Conservation (phyloP, 2,797 vertebrate species). For the Gymnothorax reevesii region DNA sequence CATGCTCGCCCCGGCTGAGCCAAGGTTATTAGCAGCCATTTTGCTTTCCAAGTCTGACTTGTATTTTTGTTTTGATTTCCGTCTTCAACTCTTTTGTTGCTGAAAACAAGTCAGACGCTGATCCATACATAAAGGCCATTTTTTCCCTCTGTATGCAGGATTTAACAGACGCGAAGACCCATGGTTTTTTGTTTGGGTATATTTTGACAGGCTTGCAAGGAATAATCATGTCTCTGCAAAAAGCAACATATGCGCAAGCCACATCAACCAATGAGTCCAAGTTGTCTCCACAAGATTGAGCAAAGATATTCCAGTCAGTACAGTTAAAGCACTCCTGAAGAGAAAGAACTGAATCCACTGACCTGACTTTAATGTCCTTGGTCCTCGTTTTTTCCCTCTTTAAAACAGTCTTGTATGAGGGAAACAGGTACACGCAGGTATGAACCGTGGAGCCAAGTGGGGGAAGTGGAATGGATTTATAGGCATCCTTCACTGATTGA, state of each 20-base stretch:
- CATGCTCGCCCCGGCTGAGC: too few relatives aligned
- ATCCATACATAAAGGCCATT: too few relatives aligned
- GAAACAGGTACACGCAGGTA: slow-evolving; percentile 11
- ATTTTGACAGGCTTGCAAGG: too few relatives aligned
- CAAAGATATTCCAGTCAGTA: neutral
- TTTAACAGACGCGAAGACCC: too few relatives aligned
- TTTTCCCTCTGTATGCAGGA: too few relatives aligned
- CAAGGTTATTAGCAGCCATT: too few relatives aligned
- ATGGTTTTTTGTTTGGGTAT: too few relatives aligned
- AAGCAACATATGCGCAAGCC: slow-evolving; percentile 19
- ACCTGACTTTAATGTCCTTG: neutral
- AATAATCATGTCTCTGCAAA: slow-evolving; percentile 23
- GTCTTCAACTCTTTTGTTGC: too few relatives aligned
- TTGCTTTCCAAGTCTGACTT: too few relatives aligned
- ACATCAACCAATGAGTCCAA: slow-evolving; percentile 21
- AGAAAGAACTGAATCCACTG: slow-evolving; percentile 2
- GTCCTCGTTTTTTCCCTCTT: slow-evolving; percentile 26
- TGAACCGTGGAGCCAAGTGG: slow-evolving; percentile 14
- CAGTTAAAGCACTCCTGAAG: slow-evolving; percentile 18
- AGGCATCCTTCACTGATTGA: too few relatives aligned
- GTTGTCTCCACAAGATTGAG: neutral
- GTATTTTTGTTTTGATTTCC: too few relatives aligned
- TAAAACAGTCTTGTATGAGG: slow-evolving; percentile 24
- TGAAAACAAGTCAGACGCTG: too few relatives aligned
- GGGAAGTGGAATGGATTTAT: neutral